Evolutionary conservation across 2,888 invertebrate genomes (phyloP).

Genomic region (Microctonus brassicae): DNA sequence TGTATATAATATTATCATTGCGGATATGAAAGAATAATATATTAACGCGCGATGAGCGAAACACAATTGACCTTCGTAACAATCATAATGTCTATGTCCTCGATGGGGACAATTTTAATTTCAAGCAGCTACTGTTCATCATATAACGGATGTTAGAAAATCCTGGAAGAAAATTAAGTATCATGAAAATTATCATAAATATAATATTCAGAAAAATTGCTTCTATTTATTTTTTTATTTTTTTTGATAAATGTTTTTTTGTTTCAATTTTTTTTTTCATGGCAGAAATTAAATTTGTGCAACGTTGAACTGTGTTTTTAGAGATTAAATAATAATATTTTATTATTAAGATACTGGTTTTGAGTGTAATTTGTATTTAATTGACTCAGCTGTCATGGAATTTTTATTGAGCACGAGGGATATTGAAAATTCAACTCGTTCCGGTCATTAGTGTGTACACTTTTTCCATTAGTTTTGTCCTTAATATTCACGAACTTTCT

Average conservation of each 20-base stretch:
- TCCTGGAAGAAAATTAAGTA: not conserved
- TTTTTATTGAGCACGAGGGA: constrained; percentile 23
- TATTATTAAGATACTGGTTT: no score
- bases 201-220: no score
- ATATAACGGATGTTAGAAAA: not conserved
- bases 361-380: no score
- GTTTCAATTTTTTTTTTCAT: no score
- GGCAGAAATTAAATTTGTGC: no score
- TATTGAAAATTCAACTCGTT: constrained; percentile 29
- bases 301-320: no score
- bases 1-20: constrained; percentile 3
- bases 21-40: not conserved
- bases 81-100: not conserved
- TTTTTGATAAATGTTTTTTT: no score
- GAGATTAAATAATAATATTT: no score
- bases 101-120: constrained; percentile 17
- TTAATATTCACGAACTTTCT: no score
- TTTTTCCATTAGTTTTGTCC: no score
- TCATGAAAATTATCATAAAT: no score
- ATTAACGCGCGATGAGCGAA: not conserved
- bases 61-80: not conserved
- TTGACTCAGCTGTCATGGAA: constrained; percentile 16
- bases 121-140: not conserved
- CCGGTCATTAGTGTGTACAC: not conserved
- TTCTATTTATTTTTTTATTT: no score